Conservation (phyloP, 2,113 vertebrate genomes). For the Brienomyrus longianalis region DNA sequence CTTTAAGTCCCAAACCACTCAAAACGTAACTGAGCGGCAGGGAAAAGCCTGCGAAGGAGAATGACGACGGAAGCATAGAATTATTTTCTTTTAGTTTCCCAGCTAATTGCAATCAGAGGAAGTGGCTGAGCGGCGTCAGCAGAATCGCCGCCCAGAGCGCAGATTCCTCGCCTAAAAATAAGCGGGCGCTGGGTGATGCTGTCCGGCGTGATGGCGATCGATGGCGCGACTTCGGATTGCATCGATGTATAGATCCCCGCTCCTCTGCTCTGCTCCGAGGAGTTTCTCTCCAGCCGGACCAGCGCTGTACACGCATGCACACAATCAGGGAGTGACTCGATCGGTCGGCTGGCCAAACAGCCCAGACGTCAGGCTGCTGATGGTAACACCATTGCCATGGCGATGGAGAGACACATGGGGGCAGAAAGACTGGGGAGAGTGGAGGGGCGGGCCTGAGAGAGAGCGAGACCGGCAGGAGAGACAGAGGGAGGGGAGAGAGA, state of each 20-base stretch:
- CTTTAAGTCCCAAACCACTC: conserved; percentile 50
- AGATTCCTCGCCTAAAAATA: conserved; percentile 99
- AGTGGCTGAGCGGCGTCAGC: conserved; percentile 98
- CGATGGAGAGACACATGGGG: neutral
- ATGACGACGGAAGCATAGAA: conserved; percentile 45
- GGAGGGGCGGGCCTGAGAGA: neutral
- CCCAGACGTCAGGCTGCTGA: neutral
- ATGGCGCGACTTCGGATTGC: conserved; percentile 99
- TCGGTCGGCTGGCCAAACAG: neutral
- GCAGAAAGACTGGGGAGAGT: neutral
- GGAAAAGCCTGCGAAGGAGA: conserved; percentile 80
- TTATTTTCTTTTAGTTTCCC: conserved; percentile 82
- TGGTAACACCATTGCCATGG: neutral
- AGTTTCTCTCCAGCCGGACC: conserved; percentile 72
- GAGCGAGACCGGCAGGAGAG: neutral
- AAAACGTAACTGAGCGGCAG: conserved; percentile 37
- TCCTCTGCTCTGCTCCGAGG: conserved; percentile 84
- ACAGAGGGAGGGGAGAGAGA: neutral
- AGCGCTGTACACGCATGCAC: conserved; percentile 46
- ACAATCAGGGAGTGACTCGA: conserved; percentile 16
- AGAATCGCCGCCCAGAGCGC: conserved; percentile 99
- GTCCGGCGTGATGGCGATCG: conserved; percentile 99
- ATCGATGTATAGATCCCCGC: conserved; percentile 99
- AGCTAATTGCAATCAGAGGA: conserved; percentile 99
- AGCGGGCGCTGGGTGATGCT: conserved; percentile 96